Evolutionary conservation across 2,888 invertebrate species (phyloP).

Genomic region (Spisula solida): DNA sequence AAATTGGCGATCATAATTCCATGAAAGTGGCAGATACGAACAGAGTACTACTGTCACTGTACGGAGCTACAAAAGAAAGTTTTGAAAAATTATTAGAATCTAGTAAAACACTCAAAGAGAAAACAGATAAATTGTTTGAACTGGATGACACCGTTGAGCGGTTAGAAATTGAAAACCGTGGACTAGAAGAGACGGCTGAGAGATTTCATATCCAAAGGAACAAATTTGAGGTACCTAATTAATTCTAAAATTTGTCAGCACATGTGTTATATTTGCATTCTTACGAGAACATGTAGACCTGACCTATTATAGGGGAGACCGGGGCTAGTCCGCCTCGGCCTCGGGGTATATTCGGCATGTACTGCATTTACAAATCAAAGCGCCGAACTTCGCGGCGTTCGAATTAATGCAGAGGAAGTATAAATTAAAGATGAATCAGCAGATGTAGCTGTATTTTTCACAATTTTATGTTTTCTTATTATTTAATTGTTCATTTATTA

Average conservation of each 20-base stretch:
- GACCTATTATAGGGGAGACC: too few species aligned
- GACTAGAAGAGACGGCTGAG: neutral
- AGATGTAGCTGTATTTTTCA: too few species aligned
- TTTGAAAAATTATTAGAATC: neutral
- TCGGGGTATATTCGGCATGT: too few species aligned
- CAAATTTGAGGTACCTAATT: neutral
- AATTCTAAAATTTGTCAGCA: neutral
- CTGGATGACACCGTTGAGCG: neutral
- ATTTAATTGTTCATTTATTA: too few species aligned
- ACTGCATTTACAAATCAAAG: too few species aligned
- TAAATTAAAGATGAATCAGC: too few species aligned
- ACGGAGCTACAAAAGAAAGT: neutral
- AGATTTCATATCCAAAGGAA: neutral
- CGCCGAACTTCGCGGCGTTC: too few species aligned
- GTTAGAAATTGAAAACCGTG: neutral
- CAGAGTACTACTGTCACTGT: neutral
- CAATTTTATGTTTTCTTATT: too few species aligned
- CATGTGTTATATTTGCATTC: neutral
- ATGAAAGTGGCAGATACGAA: neutral
- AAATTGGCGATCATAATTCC: neutral
- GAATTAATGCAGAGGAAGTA: too few species aligned
- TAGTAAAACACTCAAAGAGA: neutral
- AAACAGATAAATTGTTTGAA: neutral
- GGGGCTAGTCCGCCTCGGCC: too few species aligned
- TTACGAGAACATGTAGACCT: too few species aligned